These are phyloP conservation scores for Piaya cayana DNA, from an alignment of 2,113 vertebrate genomes.

Conservation along the genomic window DNA sequence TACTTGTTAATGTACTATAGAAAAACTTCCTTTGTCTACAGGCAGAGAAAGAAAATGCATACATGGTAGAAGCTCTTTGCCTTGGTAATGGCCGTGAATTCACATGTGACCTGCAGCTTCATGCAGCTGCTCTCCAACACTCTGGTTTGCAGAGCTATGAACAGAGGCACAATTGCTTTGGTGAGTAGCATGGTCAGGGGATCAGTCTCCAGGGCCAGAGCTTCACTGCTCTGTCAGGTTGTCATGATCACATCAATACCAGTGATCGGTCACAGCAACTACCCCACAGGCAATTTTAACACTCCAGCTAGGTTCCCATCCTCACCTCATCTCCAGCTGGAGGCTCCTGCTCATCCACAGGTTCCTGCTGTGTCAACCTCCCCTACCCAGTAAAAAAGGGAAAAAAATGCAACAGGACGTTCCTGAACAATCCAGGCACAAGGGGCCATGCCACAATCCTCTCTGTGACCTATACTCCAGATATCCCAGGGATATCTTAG, in stretches of 20 bases:
- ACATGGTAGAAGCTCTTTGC: background rate
- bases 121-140: background rate
- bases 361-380: background rate
- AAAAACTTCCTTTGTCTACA: background rate
- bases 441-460: background rate
- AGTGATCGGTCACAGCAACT: background rate
- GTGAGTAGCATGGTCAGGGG: background rate
- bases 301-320: background rate
- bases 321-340: background rate
- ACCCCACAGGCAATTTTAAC: background rate
- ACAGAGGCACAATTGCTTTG: background rate
- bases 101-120: background rate
- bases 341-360: background rate
- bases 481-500: background rate
- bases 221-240: background rate
- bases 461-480: background rate
- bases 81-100: background rate
- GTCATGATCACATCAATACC: fast-evolving
- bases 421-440: background rate
- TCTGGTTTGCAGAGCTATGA: background rate
- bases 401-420: background rate
- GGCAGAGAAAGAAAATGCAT: background rate
- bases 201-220: background rate
- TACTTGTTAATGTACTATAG: background rate
- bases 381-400: background rate